Evolutionary conservation across 1,140 invertebrate species (phyloP).

Genomic region (Drosophila kikkawai): DNA sequence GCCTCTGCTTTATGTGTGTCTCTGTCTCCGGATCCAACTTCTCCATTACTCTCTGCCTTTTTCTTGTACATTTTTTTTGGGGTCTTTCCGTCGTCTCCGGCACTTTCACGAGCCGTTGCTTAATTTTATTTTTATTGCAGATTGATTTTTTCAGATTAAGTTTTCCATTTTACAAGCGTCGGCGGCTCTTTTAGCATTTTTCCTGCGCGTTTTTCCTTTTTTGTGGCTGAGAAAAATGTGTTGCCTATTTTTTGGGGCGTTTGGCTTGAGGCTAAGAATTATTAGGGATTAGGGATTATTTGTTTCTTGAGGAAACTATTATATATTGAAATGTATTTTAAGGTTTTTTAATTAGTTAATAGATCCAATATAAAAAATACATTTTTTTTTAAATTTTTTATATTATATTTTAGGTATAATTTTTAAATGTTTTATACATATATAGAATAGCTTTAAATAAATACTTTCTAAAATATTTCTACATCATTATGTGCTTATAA

Average conservation of each 20-base stretch:
- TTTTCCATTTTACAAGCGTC: constrained; percentile 60
- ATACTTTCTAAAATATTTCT: background rate
- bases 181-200: constrained; percentile 18
- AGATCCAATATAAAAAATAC: background rate
- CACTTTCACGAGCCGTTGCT: constrained; percentile 62
- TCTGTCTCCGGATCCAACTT: constrained; percentile 1
- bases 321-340: background rate
- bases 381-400: too few relatives aligned
- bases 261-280: background rate
- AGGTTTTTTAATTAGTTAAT: too few relatives aligned
- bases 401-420: background rate
- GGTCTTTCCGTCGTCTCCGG: constrained; percentile 25
- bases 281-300: background rate
- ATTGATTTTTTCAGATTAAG: constrained; percentile 82
- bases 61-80: constrained; percentile 6
- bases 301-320: background rate
- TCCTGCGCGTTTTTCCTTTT: background rate
- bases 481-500: background rate
- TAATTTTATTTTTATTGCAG: constrained; percentile 84
- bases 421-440: too few relatives aligned
- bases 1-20: constrained; percentile 39
- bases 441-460: too few relatives aligned
- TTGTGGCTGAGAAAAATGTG: constrained; percentile 27
- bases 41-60: constrained; percentile 1
- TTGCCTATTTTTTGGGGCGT: constrained; percentile 40